These are phyloP conservation scores for Hetaerina americana DNA, from an alignment of 1,140 invertebrate genomes.

Conservation along the genomic window DNA sequence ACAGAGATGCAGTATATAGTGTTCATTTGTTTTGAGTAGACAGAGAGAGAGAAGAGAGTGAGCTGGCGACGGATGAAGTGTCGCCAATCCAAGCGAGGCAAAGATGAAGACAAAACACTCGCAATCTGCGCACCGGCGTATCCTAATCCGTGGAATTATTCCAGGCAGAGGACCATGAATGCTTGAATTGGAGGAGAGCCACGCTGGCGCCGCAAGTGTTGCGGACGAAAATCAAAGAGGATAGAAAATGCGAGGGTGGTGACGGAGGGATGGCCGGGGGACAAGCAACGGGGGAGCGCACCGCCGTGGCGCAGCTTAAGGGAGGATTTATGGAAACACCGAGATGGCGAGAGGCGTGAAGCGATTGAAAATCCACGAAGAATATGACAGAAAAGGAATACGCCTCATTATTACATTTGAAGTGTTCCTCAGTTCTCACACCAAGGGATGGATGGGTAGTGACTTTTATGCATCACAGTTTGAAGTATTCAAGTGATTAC, in stretches of 20 bases:
- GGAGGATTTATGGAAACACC: too few species aligned
- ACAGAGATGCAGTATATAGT: too few species aligned
- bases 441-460: too few species aligned
- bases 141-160: background rate
- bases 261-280: background rate
- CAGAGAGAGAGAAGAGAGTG: too few species aligned
- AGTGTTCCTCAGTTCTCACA: too few species aligned
- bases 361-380: too few species aligned
- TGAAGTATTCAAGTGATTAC: too few species aligned
- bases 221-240: background rate
- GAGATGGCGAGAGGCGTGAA: background rate
- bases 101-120: background rate
- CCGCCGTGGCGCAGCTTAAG: too few species aligned
- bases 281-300: too few species aligned
- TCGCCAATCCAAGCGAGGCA: background rate
- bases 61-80: background rate
- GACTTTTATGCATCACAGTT: too few species aligned
- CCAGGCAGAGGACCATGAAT: background rate
- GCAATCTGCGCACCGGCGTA: background rate
- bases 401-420: too few species aligned
- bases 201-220: background rate
- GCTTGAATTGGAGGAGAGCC: background rate
- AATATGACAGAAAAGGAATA: too few species aligned
- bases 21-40: background rate
- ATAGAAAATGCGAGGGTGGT: background rate